Conservation (phyloP, 2,113 vertebrate genomes). For the Stercorarius parasiticus region DNA sequence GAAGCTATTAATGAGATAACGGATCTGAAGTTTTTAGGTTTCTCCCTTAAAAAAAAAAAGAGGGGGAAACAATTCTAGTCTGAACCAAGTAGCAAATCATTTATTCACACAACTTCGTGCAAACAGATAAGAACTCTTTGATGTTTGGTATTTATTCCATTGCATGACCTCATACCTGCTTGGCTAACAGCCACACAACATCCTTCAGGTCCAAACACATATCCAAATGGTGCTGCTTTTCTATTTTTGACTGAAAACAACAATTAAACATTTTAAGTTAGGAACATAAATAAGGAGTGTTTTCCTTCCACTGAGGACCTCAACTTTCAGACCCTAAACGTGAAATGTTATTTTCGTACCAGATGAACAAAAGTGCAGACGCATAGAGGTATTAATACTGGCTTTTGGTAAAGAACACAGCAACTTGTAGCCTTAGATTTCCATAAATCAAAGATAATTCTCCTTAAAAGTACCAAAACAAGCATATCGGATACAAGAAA, state of each 20-base stretch:
- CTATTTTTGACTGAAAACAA: not conserved
- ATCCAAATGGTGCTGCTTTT: not conserved
- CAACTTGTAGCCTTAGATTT: not conserved
- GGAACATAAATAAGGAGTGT: not conserved
- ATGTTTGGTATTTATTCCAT: not conserved
- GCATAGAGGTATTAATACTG: conserved; percentile 67
- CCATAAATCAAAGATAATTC: not conserved
- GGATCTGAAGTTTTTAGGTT: not conserved
- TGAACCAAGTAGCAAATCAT: not conserved
- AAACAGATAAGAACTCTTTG: not conserved
- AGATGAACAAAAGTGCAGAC: conserved; percentile 51
- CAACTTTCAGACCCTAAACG: not conserved
- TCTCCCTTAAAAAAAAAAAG: not conserved
- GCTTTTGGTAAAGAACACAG: conserved; percentile 17
- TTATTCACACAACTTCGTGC: not conserved
- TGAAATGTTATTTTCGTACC: not conserved
- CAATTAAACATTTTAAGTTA: not conserved
- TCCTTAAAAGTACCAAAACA: not conserved
- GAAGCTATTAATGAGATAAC: not conserved
- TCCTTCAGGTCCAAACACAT: not conserved
- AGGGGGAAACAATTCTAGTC: not conserved
- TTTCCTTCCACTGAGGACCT: conserved; percentile 5
- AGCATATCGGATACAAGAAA: not conserved
- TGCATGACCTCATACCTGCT: not conserved
- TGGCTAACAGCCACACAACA: not conserved